Evolutionary conservation across 2,797 vertebrate species (phyloP).

Genomic region (Diplodus puntazzo): DNA sequence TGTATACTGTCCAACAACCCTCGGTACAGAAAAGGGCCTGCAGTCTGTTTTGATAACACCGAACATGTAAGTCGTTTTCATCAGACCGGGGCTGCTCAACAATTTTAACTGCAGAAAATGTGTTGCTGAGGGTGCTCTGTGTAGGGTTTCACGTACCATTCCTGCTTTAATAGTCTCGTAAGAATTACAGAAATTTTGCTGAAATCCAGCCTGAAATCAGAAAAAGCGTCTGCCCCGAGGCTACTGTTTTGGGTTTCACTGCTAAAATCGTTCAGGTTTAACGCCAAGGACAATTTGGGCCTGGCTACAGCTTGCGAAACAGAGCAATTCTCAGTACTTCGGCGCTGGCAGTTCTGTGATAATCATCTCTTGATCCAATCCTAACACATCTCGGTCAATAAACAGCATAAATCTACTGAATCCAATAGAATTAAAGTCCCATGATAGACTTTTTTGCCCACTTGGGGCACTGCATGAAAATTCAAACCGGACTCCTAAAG

Average conservation of each 20-base stretch:
- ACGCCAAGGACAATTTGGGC: neutral
- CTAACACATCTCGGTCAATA: neutral
- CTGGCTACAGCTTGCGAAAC: slow-evolving; percentile 2
- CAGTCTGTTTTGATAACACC: slow-evolving; percentile 93
- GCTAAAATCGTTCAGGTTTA: slow-evolving; percentile 24
- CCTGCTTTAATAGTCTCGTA: slow-evolving; percentile 28
- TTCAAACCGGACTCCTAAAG: no score
- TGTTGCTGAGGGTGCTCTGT: neutral
- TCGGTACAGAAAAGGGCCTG: slow-evolving; percentile 93
- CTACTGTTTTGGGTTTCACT: slow-evolving; percentile 32
- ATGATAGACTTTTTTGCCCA: no score
- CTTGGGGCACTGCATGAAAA: no score
- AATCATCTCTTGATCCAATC: slow-evolving; percentile 7
- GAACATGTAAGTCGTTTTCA: slow-evolving; percentile 85
- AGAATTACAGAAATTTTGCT: slow-evolving; percentile 33
- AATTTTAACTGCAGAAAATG: neutral
- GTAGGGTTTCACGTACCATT: slow-evolving; percentile 21
- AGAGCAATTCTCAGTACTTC: neutral
- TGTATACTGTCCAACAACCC: slow-evolving; percentile 91
- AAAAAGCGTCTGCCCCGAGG: slow-evolving; percentile 15
- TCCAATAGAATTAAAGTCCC: no score
- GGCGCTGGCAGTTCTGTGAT: neutral
- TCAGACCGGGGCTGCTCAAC: slow-evolving; percentile 2
- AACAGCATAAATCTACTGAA: no score
- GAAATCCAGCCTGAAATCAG: slow-evolving; percentile 30